These are phyloP conservation scores for Linurgus olivaceus DNA, from an alignment of 2,797 vertebrate genomes.

Conservation along the genomic window DNA sequence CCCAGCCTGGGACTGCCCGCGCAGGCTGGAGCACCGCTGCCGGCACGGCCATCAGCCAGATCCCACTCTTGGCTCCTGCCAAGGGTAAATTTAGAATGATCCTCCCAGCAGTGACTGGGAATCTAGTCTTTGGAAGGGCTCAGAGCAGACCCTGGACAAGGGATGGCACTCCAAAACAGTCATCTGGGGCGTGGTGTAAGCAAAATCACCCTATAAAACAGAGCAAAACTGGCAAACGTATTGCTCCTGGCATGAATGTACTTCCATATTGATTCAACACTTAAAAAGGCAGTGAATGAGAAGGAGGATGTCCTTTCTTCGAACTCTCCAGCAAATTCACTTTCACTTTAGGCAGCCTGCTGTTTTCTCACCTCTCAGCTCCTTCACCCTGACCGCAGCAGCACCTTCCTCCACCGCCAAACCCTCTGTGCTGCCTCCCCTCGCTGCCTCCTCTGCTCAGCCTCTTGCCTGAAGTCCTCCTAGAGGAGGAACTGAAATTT, in stretches of 20 bases:
- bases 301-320: conserved; percentile 5
- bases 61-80: neutral
- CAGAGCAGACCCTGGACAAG: neutral
- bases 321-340: conserved; percentile 11
- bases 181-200: neutral
- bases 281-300: neutral
- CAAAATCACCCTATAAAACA: neutral
- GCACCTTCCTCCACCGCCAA: neutral
- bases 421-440: neutral
- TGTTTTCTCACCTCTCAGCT: neutral
- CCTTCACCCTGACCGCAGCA: neutral
- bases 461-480: neutral
- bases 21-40: neutral
- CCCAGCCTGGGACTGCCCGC: neutral
- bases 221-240: conserved; percentile 8
- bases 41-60: neutral
- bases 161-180: neutral
- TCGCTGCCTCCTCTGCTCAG: neutral
- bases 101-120: neutral
- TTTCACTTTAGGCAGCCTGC: neutral
- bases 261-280: conserved; percentile 34
- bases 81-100: neutral
- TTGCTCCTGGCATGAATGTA: neutral
- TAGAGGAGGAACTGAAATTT: neutral
- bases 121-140: neutral